Evolutionary conservation across 2,797 vertebrate genomes (phyloP).

Genomic region (Ciconia nigra): DNA sequence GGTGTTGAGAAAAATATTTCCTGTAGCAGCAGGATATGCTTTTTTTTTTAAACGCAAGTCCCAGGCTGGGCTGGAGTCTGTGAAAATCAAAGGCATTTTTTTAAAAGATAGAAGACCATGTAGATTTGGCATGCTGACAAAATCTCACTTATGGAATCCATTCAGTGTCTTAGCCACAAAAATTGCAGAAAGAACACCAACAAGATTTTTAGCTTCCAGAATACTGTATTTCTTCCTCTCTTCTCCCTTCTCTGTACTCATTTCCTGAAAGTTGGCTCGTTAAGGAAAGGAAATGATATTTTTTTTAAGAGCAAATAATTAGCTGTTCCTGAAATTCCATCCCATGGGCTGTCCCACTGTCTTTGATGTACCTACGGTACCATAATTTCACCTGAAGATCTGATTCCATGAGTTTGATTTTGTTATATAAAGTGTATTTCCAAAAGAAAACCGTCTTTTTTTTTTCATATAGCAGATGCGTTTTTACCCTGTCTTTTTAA

Average conservation of each 20-base stretch:
- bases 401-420: background rate
- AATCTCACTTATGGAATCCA: constrained; percentile 63
- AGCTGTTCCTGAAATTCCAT: constrained; percentile 7
- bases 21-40: constrained; percentile 60
- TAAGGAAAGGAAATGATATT: background rate
- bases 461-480: background rate
- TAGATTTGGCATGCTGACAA: constrained; percentile 62
- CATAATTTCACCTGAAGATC: background rate
- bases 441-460: background rate
- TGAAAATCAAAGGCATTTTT: constrained; percentile 64
- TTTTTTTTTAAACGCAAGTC: background rate
- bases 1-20: constrained; percentile 60
- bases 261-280: constrained; percentile 23
- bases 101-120: constrained; percentile 64
- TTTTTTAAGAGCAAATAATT: constrained; percentile 3
- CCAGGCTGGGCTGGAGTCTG: constrained; percentile 42
- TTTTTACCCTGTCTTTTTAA: background rate
- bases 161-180: constrained; percentile 61
- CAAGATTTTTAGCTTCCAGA: constrained; percentile 12
- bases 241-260: background rate
- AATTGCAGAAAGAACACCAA: constrained; percentile 25
- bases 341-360: background rate
- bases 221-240: constrained; percentile 13
- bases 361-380: background rate
- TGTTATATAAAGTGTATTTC: background rate